A percentile compares a stretch with the other conserved stretches of the same genome.
phyloP scores from a whole-genome alignment of 2,113 vertebrate genomes.

The Probosciger aterrimus region DNA sequence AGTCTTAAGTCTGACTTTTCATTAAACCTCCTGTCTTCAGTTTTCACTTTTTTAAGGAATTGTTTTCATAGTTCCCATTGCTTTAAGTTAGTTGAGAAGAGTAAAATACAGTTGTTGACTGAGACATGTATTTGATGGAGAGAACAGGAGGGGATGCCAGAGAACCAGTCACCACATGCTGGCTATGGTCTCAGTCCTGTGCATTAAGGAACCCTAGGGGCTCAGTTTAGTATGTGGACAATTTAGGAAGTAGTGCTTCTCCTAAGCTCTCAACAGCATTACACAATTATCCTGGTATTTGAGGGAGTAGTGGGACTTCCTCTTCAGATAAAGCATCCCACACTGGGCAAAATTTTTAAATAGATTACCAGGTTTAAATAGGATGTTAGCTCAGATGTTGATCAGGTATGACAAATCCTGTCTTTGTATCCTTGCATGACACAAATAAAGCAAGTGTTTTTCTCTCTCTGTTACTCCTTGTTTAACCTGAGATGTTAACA shows the following conservation, averaged over 20 bases:
- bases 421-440: background rate
- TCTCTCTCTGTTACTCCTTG: background rate
- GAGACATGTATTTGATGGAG: background rate
- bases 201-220: background rate
- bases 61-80: background rate
- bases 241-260: background rate
- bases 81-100: background rate
- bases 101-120: background rate
- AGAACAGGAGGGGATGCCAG: background rate
- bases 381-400: background rate
- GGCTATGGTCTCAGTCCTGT: background rate
- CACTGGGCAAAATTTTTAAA: background rate
- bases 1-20: background rate
- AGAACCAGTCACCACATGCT: background rate
- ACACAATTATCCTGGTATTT: constrained; percentile 4
- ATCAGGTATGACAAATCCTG: background rate
- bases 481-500: constrained; percentile 20
- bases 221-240: background rate
- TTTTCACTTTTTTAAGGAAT: background rate
- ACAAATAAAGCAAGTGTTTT: background rate
- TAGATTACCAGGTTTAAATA: background rate
- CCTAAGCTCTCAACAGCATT: background rate
- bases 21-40: background rate
- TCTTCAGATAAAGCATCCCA: background rate
- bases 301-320: background rate